Evolutionary conservation across 1,140 invertebrate genomes (phyloP), one percentile per base, ranked within the genome.

Genomic region (Drosophila prosaltans): DNA sequence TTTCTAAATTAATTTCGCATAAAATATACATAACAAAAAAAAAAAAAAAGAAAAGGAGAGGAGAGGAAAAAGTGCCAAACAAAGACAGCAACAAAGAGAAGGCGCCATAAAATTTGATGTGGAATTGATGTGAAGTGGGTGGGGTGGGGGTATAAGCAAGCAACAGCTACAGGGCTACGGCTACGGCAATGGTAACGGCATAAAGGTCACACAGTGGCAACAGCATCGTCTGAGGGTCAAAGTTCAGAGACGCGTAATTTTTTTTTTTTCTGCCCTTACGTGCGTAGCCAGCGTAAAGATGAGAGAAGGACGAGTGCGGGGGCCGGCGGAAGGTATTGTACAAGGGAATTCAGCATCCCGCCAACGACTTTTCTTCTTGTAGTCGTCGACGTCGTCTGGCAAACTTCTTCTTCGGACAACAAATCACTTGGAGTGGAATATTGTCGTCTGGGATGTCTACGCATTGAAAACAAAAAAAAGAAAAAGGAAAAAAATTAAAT

Each of bases 1-100:
- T 85, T 86, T 79, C 69, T 73, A 86, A 85, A 85, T 85, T 86
- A 86, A 85, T 85, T 86, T 85, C 82, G 72, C 82, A 81, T 86
- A 86, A 81, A 43, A 64, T 16, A 51, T 24, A 36, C n/a, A n/a
- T n/a, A n/a, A n/a, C n/a, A 5, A 0, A 36, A 7, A 36, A 36
- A 36, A 7, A 36, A 5, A 36, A 7, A 36, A 7, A 36, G 6
- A 36, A 36, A 7, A 36, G 28, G 4, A 4, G 4, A 30, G 4
- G 4, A 60, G n/a, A 60, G 9, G 36, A 59, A 78, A 79, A 78
- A 80, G 59, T 68, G 65, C 40, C 70, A 75, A 86, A 68, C 74
- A 78, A 70, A 67, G 41, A 65, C 62, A 70, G 60, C 65, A 76
- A 62, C 30, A 5, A 67, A 65, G 40, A 64, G 28, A 41, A 39